phyloP scores from a whole-genome alignment of 2,888 invertebrate species.

The Hyalella azteca region DNA sequence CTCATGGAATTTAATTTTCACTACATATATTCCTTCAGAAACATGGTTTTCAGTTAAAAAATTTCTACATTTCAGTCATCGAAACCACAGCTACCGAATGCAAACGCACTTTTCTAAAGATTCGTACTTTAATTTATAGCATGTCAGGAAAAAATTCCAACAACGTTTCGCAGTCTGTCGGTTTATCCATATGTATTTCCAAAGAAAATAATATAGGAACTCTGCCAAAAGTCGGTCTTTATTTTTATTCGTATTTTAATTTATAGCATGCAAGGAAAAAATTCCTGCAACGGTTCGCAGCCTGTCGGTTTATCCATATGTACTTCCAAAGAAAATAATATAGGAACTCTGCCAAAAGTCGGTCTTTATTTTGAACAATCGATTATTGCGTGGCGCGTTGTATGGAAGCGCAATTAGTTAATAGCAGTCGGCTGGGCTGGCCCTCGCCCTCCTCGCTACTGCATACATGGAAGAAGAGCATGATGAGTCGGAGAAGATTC shows the following conservation, averaged over 20 bases:
- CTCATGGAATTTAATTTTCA: too few relatives aligned
- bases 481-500: too few relatives aligned
- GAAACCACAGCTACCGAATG: too few relatives aligned
- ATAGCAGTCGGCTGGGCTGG: too few relatives aligned
- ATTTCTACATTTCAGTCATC: too few relatives aligned
- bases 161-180: neutral
- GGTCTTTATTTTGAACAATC: constrained; percentile 22
- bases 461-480: too few relatives aligned
- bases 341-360: constrained; percentile 22
- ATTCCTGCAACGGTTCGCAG: neutral
- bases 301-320: neutral
- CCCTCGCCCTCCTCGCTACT: too few relatives aligned
- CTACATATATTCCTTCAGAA: too few relatives aligned
- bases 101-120: too few relatives aligned
- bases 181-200: neutral
- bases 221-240: constrained; percentile 24
- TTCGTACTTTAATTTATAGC: too few relatives aligned
- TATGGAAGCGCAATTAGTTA: constrained; percentile 22
- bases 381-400: constrained; percentile 24
- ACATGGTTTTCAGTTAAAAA: too few relatives aligned
- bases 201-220: neutral
- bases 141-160: neutral
- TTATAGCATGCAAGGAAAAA: neutral
- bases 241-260: too few relatives aligned
- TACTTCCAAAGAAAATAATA: neutral